Conservation (phyloP, 2,797 vertebrate genomes). For the Epinephelus awoara region DNA sequence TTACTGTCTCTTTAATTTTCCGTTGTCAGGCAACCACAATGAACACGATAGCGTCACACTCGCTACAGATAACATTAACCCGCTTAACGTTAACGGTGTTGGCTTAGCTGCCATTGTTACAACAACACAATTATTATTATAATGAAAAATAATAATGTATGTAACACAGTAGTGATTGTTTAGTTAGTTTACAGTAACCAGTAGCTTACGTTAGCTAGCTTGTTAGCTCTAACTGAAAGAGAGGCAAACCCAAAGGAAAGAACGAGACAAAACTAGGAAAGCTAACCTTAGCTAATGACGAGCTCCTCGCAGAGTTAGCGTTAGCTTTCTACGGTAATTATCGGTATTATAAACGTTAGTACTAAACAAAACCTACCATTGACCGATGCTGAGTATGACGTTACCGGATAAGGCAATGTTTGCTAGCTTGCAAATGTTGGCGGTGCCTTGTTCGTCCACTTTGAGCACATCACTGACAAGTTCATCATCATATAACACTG, state of each 20-base stretch:
- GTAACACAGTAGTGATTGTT: accelerated
- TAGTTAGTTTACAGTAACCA: not conserved
- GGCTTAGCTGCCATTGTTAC: not conserved
- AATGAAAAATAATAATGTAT: no score
- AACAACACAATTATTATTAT: not conserved
- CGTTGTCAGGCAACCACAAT: slow-evolving; percentile 77
- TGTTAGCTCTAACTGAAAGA: slow-evolving; percentile 33
- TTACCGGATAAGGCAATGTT: slow-evolving; percentile 13
- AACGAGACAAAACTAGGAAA: slow-evolving; percentile 7
- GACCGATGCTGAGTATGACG: not conserved
- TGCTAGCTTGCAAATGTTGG: slow-evolving; percentile 9
- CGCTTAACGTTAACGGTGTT: not conserved
- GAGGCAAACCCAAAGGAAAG: slow-evolving; percentile 6
- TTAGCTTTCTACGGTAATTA: accelerated
- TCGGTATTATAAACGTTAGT: not conserved
- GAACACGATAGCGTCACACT: slow-evolving; percentile 33
- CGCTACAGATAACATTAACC: slow-evolving; percentile 6
- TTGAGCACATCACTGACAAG: not conserved
- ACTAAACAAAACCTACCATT: slow-evolving; percentile 20
- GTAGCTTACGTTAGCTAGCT: not conserved
- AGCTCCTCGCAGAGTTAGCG: not conserved
- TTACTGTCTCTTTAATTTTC: slow-evolving; percentile 69
- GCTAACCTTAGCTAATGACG: slow-evolving; percentile 11
- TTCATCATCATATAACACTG: accelerated
- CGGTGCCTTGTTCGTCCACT: not conserved